Conservation (phyloP, 2,113 vertebrate genomes). For the Perca schrenkii region DNA sequence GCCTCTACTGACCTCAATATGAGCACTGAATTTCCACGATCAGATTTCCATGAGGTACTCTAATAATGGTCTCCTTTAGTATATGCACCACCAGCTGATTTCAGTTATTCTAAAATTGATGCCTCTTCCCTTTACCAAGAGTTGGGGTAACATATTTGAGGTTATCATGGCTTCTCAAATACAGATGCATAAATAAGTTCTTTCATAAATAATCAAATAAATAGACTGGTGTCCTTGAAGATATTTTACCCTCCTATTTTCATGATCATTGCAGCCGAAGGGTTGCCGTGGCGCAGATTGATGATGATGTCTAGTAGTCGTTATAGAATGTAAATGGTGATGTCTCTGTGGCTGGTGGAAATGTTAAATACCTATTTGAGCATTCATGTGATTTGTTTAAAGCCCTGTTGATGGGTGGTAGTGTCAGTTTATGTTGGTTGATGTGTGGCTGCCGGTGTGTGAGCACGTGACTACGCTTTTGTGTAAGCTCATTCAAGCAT, state of each 20-base stretch:
- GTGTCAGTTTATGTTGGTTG: slow-evolving; percentile 29
- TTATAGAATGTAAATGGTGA: slow-evolving; percentile 57
- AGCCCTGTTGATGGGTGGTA: slow-evolving; percentile 26
- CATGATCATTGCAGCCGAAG: slow-evolving; percentile 27
- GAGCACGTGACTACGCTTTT: slow-evolving; percentile 6
- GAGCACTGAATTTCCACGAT: slow-evolving; percentile 48
- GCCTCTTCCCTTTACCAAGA: not conserved
- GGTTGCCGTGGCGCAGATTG: slow-evolving; percentile 44
- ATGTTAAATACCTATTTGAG: slow-evolving; percentile 50
- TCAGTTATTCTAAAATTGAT: slow-evolving; percentile 40
- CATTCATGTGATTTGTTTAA: slow-evolving; percentile 24
- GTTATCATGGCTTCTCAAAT: slow-evolving; percentile 32
- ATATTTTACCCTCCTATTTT: slow-evolving; percentile 37
- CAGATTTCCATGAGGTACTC: slow-evolving; percentile 40
- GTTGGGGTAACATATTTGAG: not conserved
- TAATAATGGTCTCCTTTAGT: slow-evolving; percentile 9
- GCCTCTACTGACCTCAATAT: slow-evolving; percentile 58
- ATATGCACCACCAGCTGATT: slow-evolving; percentile 17
- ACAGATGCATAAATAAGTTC: slow-evolving; percentile 19
- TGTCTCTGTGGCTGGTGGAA: slow-evolving; percentile 36
- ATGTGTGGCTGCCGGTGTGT: slow-evolving; percentile 8
- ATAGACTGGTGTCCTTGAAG: slow-evolving; percentile 39
- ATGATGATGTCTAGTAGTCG: slow-evolving; percentile 46
- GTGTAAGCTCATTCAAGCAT: not conserved
- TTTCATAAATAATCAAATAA: slow-evolving; percentile 58